Base-by-base conservation (phyloP, 2,113 vertebrate species). In the Struthidea cinerea region DNA sequence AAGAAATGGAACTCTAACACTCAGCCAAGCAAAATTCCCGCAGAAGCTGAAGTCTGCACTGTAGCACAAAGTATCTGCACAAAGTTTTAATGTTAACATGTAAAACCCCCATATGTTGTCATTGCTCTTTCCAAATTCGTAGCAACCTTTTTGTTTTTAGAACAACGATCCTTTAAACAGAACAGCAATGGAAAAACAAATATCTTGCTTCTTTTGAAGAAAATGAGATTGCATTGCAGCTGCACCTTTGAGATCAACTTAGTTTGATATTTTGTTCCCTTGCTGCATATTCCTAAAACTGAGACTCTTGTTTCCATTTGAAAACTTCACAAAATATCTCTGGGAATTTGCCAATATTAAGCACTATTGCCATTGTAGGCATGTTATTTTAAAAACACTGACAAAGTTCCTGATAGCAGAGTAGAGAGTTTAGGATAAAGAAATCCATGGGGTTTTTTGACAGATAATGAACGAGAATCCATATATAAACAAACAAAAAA, bases 81-180 rank as follows among this genome's bases (percentile, higher is more conserved):
- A 23, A 55, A 78, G 16, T 50, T 84, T 77, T 61, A 27, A n/a
- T 21, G 14, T 30, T n/a, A 59, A 39, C 2, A 1, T 44, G 24
- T n/a, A 13, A 81, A 85, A 55, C 0, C 0, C 3, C 5, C 3
- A 2, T 33, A 16, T 13, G 4, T 21, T 46, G 10, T 19, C 13
- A 53, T 70, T 0, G 4, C 41, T 69, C 23, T 82, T 21, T 63
- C 33, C 23, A 60, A 60, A 87, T 27, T 19, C 47, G 17, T 37
- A 81, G 19, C 7, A 53, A n/a, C 1, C 1, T 7, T 30, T 60
- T n/a, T n/a, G n/a, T n/a, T n/a, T 68, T 74, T 52, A 55, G 35
- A 70, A 52, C 27, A 52, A 75, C 23, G 22, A 42, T 26, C 3
- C 3, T 83, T 65, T 57, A 37, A 80, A 49, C 14, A 35, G 27